Base-by-base conservation (phyloP, 2,797 vertebrate genomes). In the Melanogrammus aeglefinus region DNA sequence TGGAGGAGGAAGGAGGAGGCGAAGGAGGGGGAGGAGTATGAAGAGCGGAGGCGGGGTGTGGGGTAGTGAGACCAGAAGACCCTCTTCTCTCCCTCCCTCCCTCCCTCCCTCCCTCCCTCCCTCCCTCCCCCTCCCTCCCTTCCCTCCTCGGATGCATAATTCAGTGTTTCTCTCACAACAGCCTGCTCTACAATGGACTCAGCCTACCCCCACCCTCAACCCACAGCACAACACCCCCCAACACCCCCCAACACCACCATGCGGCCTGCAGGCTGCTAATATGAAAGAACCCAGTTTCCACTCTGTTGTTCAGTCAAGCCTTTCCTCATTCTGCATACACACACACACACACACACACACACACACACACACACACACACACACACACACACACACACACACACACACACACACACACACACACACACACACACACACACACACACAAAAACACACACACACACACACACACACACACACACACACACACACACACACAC, bases 81-180 rank as follows among this genome's bases (percentile, higher is more conserved):
- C 87, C 90, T 89, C 87, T 90, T 83, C 87, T 83, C 85, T 87
- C 72, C 75, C 75, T 33, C 85, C 90, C 81, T 86, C 80, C 86
- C 81, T 86, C 80, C 86, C 81, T 86, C 80, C 86, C 81, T 86
- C 80, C 86, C 81, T 86, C 80, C 86, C 81, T 86, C 80, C 86
- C 81, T 86, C 80, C 86, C 81, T 86, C 80, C 86, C n/a, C n/a
- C n/a, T n/a, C n/a, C n/a, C n/a, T n/a, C n/a, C 72, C 75, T 72
- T 33, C 85, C 90, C 81, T 86, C 80, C 86, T 85, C 85, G 51
- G 90, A 93, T 93, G 88, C 92, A 94, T 93, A 92, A 94, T 94
- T 94, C 92, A 94, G 92, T 93, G 92, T 92, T 91, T 93, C 91
- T 93, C 88, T 93, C 91, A 91, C 91, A 92, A 92, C 92, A 92